Conservation (phyloP, 2,797 vertebrate species). For the Pyrocephalus nanus region DNA sequence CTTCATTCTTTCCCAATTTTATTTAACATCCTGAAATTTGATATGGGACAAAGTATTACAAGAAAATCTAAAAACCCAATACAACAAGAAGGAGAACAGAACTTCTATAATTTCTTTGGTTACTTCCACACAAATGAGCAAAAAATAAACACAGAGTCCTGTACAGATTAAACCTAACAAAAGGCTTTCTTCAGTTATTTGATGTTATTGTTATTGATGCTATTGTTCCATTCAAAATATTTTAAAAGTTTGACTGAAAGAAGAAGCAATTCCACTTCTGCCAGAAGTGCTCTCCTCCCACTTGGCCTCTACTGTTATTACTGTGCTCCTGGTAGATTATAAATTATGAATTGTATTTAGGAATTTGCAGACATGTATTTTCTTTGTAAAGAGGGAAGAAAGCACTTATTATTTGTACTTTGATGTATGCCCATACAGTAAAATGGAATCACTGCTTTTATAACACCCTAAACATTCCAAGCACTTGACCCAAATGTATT, state of each 20-base stretch:
- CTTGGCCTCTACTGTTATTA: background rate
- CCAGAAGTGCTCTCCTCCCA: constrained; percentile 24
- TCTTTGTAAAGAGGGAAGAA: background rate
- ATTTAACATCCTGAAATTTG: background rate
- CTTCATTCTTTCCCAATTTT: background rate
- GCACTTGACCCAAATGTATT: constrained; percentile 40
- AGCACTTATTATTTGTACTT: constrained; percentile 16
- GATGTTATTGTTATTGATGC: background rate
- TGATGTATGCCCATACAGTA: background rate
- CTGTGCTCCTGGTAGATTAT: background rate
- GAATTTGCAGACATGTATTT: background rate
- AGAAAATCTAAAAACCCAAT: background rate
- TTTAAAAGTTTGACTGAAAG: background rate
- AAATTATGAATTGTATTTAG: constrained; percentile 44
- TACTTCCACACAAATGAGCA: background rate
- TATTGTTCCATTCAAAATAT: background rate
- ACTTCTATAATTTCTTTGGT: background rate
- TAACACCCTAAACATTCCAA: background rate
- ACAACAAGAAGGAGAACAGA: background rate
- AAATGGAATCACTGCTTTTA: constrained; percentile 1
- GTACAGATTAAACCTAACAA: background rate
- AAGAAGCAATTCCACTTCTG: background rate
- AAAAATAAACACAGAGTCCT: background rate
- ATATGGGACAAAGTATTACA: background rate
- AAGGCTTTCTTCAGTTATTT: background rate